Evolutionary conservation across 2,888 invertebrate species (phyloP), one percentile per base, ranked within the genome.

Genomic region (Drosophila anomalata): DNA sequence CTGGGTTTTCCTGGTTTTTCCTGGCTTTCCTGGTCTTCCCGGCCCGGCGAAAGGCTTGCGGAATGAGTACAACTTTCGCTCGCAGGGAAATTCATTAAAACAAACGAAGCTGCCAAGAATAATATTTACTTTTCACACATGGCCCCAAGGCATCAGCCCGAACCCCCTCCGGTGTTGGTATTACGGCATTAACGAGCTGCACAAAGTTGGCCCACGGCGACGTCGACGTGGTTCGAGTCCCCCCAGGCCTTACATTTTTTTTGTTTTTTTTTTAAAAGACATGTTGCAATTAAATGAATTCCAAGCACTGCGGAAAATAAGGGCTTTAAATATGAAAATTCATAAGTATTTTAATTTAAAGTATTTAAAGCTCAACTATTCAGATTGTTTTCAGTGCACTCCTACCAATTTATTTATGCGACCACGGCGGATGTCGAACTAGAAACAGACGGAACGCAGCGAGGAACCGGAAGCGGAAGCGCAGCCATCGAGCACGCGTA

Each of bases 401-500:
- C 8, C 8, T 8, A 42, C 9, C 20, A 42, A 20, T 17, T 44
- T 44, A 22, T 44, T 44, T 22, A 22, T 22, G 22, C 20, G 22
- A 44, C 44, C 44, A 22, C 44, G 12, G 6, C 20, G 44, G 22
- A 44, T 44, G 44, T 12, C 44, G 44, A 42, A 42, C 14, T 20
- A 17, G 42, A 42, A 42, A 42, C 26, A 33, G 58, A 33, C 47
- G 24, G 36, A 36, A 48, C 5, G 11, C 6, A 24, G 4, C 33
- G 17, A 2, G 36, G 17, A 50, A 62, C 51, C 75, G 76, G 70
- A 79, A 79, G 53, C 71, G 72, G 69, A 82, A 82, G 52, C 55
- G 75, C 79, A 75, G 66, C 62, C 63, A 79, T 55, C 54, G 63
- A 79, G 69, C 70, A 75, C 73, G 73, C 77, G 60, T 67, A 57